These are phyloP conservation scores for Chloromyia formosa DNA, from an alignment of 2,888 invertebrate genomes.

Conservation along the genomic window DNA sequence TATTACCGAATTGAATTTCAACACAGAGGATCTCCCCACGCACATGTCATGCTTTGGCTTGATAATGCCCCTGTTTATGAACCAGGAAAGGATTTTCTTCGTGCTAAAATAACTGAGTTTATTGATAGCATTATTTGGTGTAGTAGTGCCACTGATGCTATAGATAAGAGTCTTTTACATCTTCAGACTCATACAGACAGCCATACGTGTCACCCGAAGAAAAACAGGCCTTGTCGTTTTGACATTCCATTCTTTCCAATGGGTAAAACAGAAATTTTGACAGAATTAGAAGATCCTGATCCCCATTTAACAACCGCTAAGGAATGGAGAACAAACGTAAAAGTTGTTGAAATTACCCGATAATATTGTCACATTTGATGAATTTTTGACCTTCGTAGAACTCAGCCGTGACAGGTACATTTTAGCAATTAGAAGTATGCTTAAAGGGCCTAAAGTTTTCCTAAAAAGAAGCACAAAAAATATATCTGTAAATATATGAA, in stretches of 20 bases:
- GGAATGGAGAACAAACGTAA: no score
- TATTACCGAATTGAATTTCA: background rate
- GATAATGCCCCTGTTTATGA: background rate
- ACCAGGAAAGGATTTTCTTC: no score
- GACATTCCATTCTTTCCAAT: background rate
- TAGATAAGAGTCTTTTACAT: background rate
- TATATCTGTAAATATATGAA: constrained; percentile 47
- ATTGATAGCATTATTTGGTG: background rate
- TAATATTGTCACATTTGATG: background rate
- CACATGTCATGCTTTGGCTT: background rate
- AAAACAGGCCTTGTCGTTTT: background rate
- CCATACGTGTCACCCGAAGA: background rate
- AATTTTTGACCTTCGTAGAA: background rate
- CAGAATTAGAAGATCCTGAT: background rate
- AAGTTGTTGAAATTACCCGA: background rate
- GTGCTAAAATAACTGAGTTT: background rate
- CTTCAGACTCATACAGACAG: background rate
- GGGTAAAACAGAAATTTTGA: background rate
- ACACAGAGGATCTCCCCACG: background rate
- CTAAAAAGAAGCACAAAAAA: background rate
- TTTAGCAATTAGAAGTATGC: background rate
- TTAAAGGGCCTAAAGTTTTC: background rate
- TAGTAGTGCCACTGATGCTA: no score
- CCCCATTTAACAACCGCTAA: background rate
- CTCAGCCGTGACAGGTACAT: background rate